Conservation (phyloP, 2,888 invertebrate genomes). For the Notodonta dromedarius region DNA sequence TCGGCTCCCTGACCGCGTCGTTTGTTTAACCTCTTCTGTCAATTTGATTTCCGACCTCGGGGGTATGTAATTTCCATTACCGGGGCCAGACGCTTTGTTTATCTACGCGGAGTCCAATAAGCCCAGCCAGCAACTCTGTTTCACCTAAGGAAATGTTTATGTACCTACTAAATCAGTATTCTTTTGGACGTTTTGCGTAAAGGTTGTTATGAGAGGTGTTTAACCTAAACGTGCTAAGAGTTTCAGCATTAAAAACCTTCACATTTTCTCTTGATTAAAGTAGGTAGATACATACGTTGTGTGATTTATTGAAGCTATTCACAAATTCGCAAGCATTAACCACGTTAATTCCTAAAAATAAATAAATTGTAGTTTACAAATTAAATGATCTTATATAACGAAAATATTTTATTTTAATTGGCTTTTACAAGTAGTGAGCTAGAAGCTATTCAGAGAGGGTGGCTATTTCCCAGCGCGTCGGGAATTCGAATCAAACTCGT, state of each 20-base stretch:
- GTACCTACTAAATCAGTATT: slow-evolving; percentile 25
- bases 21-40: slow-evolving; percentile 84
- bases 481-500: slow-evolving; percentile 80
- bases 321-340: too few relatives aligned
- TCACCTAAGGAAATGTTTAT: slow-evolving; percentile 53
- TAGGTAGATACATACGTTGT: too few relatives aligned
- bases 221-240: neutral
- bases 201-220: neutral
- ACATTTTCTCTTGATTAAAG: too few relatives aligned
- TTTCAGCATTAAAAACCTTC: neutral
- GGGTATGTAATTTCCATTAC: slow-evolving; percentile 83
- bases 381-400: slow-evolving; percentile 14
- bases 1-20: slow-evolving; percentile 77
- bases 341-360: too few relatives aligned
- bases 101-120: slow-evolving; percentile 70
- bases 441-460: slow-evolving; percentile 49
- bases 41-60: slow-evolving; percentile 82
- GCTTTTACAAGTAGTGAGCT: slow-evolving; percentile 26
- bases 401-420: slow-evolving; percentile 25
- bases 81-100: slow-evolving; percentile 76
- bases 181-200: slow-evolving; percentile 24
- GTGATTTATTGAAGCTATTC: too few relatives aligned
- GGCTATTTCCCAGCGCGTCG: slow-evolving; percentile 58
- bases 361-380: neutral
- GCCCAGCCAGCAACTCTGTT: slow-evolving; percentile 58